These are phyloP conservation scores for Brachionus asplanchnoidis DNA, from an alignment of 1,140 invertebrate genomes.

Conservation along the genomic window DNA sequence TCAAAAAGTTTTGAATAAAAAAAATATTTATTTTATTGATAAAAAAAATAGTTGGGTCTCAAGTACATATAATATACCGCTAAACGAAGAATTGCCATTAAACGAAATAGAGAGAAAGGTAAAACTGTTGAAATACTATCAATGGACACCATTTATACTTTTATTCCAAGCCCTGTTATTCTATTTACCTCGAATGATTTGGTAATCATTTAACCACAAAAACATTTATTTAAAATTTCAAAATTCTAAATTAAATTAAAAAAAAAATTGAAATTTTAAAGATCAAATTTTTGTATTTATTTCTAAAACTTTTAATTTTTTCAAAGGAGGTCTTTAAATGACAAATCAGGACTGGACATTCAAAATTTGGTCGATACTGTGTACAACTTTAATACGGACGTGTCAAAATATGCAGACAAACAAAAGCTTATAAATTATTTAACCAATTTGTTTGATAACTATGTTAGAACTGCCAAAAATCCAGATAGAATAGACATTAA, in stretches of 20 bases:
- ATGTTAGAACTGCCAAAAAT: constrained; percentile 20
- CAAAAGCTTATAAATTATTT: constrained; percentile 28
- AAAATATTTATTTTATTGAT: background rate
- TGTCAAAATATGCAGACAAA: background rate
- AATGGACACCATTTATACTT: constrained; percentile 62
- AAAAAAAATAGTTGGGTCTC: constrained; percentile 47
- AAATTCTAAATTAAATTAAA: no score
- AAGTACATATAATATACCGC: constrained; percentile 45
- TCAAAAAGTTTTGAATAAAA: background rate
- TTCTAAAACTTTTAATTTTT: no score
- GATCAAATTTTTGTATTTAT: no score
- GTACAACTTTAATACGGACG: background rate
- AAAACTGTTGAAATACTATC: constrained; percentile 59
- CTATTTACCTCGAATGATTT: constrained; percentile 61
- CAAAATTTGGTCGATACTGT: constrained; percentile 32
- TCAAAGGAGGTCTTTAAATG: constrained; percentile 29
- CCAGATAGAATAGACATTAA: background rate
- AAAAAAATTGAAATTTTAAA: no score
- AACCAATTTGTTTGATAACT: constrained; percentile 19
- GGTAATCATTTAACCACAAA: constrained; percentile 51
- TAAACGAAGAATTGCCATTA: constrained; percentile 9
- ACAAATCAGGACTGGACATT: constrained; percentile 35
- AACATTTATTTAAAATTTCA: background rate
- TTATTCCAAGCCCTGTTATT: constrained; percentile 61
- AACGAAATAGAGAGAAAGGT: constrained; percentile 9